Base-by-base conservation (phyloP, 2,888 invertebrate species). In the Mayetiola destructor region DNA sequence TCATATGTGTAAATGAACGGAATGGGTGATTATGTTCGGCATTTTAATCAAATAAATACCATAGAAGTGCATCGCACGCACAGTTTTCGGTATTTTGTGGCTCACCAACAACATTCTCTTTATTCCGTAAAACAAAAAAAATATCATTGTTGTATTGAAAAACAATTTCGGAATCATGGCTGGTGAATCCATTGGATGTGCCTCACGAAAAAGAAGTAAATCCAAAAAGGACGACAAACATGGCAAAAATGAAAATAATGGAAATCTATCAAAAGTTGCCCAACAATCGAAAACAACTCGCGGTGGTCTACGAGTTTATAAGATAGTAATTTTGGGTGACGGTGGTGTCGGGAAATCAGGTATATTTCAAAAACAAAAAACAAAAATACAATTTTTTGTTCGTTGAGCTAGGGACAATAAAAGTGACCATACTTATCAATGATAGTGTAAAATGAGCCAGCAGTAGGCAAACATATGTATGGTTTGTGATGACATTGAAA, bases 261-360 rank as follows among this genome's bases (percentile, higher is more conserved):
- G 56, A n/a, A 58, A 57, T 8, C n/a, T 64, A 56, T 57, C 56
- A 59, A 61, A 39, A 60, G 40, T 48, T 57, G 30, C 48, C 53
- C 60, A 58, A 60, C 55, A 55, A 39, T 23, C 52, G 14, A 40
- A 55, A 27, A 72, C 69, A 59, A 71, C 69, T 65, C 66, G 73
- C n/a, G 69, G 84, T 66, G 85, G 85, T 35, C 77, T 85, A 64
- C 78, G 88, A 62, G 86, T 88, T 62, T 92, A 88, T 75, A 91
- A 90, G 74, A 86, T 91, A 67, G 92, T 92, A 61, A 89, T 92
- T 64, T 77, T 92, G 58, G 91, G 91, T 54, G 92, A 91, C 73
- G 92, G 91, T 52, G 92, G 91, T 62, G 91, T 92, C 63, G 92
- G 92, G 68, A 92, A 92, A 76, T 91, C 91, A 69, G 85, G 84